Conservation (phyloP, 2,888 invertebrate species). For the Phortica okadai region DNA sequence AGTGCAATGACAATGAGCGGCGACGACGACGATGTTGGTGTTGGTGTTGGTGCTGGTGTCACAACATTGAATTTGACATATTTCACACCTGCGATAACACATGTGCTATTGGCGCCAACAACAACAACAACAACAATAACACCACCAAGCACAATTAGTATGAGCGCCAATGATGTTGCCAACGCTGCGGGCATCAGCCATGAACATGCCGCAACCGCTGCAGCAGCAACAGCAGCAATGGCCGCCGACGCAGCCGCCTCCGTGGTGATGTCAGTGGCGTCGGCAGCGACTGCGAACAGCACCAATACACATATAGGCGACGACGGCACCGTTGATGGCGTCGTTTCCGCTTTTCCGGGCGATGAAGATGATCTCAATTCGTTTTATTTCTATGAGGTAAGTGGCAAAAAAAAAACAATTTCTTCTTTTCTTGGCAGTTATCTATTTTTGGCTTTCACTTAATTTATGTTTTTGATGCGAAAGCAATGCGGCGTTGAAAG, state of each 20-base stretch:
- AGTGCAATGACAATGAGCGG: slow-evolving; percentile 44
- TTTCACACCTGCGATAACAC: slow-evolving; percentile 71
- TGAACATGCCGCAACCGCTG: slow-evolving; percentile 15
- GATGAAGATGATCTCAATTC: slow-evolving; percentile 73
- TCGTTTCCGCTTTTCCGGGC: slow-evolving; percentile 43
- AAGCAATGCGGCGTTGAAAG: background rate
- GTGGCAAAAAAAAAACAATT: slow-evolving; percentile 36
- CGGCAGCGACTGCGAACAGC: slow-evolving; percentile 35
- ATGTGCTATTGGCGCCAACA: slow-evolving; percentile 71
- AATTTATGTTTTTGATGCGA: no score
- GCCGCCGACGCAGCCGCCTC: slow-evolving; percentile 45
- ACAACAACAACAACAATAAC: slow-evolving; percentile 65
- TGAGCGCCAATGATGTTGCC: background rate
- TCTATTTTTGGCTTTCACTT: background rate
- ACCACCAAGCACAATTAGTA: slow-evolving; percentile 65
- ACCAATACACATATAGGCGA: slow-evolving; percentile 44
- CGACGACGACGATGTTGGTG: slow-evolving; percentile 19
- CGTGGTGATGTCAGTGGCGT: background rate
- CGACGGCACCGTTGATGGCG: slow-evolving; percentile 23
- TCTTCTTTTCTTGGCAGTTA: no score
- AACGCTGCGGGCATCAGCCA: background rate
- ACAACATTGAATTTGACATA: slow-evolving; percentile 62
- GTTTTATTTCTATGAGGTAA: slow-evolving; percentile 76
- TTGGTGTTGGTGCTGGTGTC: slow-evolving; percentile 34
- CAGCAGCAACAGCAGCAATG: slow-evolving; percentile 45